phyloP scores from a whole-genome alignment of 1,140 invertebrate genomes.

The Ceratosolen fusciceps region DNA sequence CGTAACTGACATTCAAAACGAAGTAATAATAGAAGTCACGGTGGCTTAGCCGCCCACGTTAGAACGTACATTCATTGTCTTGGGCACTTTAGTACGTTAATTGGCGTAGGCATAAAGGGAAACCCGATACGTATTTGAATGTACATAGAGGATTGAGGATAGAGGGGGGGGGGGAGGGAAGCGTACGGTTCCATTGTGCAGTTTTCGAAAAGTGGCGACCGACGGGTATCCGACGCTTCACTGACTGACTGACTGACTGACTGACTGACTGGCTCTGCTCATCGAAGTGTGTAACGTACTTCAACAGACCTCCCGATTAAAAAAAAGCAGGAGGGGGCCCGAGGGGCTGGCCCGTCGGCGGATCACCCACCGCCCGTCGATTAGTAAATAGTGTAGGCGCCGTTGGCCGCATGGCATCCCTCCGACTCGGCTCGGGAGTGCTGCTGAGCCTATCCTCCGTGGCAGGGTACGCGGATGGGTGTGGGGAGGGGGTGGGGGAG shows the following conservation, averaged over 20 bases:
- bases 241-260: too few species aligned
- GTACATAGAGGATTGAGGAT: too few species aligned
- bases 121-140: not conserved
- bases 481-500: not conserved
- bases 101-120: not conserved
- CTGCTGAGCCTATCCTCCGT: too few species aligned
- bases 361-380: not conserved
- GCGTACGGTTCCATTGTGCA: not conserved
- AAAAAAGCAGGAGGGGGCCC: not conserved
- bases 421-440: not conserved
- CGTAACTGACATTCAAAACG: too few species aligned
- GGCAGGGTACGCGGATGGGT: not conserved
- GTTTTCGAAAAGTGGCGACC: not conserved
- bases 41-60: too few species aligned
- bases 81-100: not conserved
- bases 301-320: not conserved
- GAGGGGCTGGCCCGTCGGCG: not conserved
- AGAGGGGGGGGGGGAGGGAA: not conserved
- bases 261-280: too few species aligned
- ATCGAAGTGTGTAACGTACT: not conserved
- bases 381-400: slow-evolving; percentile 16
- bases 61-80: too few species aligned
- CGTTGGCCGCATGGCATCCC: not conserved
- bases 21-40: too few species aligned
- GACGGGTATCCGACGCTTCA: not conserved